Evolutionary conservation across 2,113 vertebrate species (phyloP).

Genomic region (Junco hyemalis): DNA sequence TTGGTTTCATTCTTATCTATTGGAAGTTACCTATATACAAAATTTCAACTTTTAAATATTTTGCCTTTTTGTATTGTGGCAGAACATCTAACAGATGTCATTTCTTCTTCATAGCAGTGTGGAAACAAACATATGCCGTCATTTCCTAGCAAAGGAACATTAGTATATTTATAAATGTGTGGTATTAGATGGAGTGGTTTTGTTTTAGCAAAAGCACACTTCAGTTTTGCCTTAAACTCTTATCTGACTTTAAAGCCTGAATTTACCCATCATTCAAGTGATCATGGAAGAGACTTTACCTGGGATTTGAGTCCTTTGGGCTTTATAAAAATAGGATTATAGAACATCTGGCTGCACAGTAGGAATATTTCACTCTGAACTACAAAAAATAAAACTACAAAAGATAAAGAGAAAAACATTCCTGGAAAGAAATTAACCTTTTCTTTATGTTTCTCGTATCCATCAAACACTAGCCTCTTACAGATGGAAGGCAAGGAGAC

Average conservation of each 20-base stretch:
- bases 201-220: not conserved
- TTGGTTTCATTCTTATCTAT: not conserved
- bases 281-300: conserved; percentile 36
- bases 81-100: not conserved
- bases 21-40: not conserved
- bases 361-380: conserved; percentile 72
- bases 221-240: not conserved
- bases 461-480: conserved; percentile 57
- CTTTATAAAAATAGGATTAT: conserved; percentile 71
- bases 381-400: conserved; percentile 73
- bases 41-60: not conserved
- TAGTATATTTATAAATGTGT: not conserved
- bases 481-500: conserved; percentile 58
- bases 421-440: conserved; percentile 70
- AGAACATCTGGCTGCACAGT: conserved; percentile 75
- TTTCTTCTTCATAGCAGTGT: not conserved
- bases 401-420: conserved; percentile 71
- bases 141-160: not conserved
- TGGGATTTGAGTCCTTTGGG: conserved; percentile 52
- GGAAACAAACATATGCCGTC: not conserved
- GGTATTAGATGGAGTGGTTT: not conserved
- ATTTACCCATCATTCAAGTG: conserved; percentile 35
- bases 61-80: not conserved
- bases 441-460: conserved; percentile 70
- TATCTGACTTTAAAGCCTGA: not conserved